phyloP scores from a whole-genome alignment of 2,797 vertebrate genomes.

The Nothura maculosa region DNA sequence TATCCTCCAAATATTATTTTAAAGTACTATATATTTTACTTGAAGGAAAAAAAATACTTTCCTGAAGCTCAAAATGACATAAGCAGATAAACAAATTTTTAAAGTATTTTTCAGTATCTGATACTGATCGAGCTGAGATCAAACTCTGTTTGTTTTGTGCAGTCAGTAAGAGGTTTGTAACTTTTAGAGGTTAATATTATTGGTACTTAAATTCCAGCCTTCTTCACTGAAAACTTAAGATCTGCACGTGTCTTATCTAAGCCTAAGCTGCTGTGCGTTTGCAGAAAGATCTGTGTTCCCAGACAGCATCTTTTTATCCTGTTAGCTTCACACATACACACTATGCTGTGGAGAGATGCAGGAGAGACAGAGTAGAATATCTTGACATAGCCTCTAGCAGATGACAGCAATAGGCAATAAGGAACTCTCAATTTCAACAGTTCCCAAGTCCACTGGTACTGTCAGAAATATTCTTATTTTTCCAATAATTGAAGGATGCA shows the following conservation, averaged over 20 bases:
- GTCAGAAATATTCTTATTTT: neutral
- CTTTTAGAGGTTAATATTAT: neutral
- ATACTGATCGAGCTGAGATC: neutral
- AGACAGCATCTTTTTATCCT: neutral
- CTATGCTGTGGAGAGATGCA: neutral
- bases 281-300: neutral
- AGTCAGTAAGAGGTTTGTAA: neutral
- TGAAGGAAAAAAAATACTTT: neutral
- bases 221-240: neutral
- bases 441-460: neutral
- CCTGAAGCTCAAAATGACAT: neutral
- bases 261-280: neutral
- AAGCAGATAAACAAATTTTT: neutral
- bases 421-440: neutral
- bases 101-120: neutral
- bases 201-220: neutral
- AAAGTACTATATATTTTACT: fast-evolving
- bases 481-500: neutral
- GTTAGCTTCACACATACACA: fast-evolving
- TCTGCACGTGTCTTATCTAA: neutral
- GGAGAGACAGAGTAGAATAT: neutral
- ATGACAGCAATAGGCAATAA: fast-evolving
- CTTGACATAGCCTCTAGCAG: neutral
- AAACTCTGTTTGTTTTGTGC: neutral
- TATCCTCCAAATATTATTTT: neutral